Percentiles rank a stretch among this genome's conserved stretches.
Evolutionary conservation across 2,113 vertebrate genomes (phyloP).

Genomic region (Notiomystis cincta): DNA sequence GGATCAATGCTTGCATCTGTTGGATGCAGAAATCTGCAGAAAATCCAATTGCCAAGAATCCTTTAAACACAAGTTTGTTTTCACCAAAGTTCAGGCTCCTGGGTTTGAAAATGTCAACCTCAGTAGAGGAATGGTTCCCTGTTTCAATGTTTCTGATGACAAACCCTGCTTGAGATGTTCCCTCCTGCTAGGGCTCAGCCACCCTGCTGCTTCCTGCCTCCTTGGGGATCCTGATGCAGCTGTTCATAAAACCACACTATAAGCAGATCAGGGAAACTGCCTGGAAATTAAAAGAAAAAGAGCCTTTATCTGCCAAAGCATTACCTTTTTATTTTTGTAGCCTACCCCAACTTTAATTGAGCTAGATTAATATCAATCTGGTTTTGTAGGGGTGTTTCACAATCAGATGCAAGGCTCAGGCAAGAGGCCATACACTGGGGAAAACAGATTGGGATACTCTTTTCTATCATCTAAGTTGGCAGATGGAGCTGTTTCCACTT

Average conservation of each 20-base stretch:
- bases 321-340: not conserved
- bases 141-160: not conserved
- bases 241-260: slow-evolving; percentile 24
- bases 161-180: not conserved
- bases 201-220: not conserved
- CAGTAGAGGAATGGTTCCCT: not conserved
- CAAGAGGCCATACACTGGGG: not conserved
- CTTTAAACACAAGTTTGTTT: slow-evolving; percentile 30
- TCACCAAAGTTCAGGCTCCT: not conserved
- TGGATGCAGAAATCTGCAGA: not conserved
- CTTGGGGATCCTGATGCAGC: not conserved
- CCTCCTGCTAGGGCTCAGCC: slow-evolving; percentile 15
- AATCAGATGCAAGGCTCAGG: not conserved
- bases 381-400: not conserved
- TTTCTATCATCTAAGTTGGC: not conserved
- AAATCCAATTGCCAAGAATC: slow-evolving; percentile 16
- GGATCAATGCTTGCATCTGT: slow-evolving; percentile 27
- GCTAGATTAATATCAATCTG: not conserved
- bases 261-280: not conserved
- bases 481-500: not conserved
- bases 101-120: slow-evolving; percentile 40
- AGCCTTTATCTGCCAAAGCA: not conserved
- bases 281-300: slow-evolving; percentile 5
- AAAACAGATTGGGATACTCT: not conserved
- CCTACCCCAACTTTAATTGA: not conserved